These are phyloP conservation scores for Dunckerocampus dactyliophorus DNA, from an alignment of 2,113 vertebrate species.

Conservation along the genomic window DNA sequence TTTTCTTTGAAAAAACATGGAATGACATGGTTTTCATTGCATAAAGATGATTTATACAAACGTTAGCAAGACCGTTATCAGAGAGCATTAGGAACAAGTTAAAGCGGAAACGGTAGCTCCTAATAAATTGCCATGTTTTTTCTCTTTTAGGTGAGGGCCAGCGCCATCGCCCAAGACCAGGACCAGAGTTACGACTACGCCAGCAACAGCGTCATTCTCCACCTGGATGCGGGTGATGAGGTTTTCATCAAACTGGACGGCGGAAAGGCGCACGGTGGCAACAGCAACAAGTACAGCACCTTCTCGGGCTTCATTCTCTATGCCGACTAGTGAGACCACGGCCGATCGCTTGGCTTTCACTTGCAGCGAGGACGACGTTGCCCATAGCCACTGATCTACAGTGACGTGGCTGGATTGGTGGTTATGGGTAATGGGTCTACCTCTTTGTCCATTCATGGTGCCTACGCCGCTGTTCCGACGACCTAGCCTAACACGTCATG, in stretches of 20 bases:
- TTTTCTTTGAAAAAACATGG: too few species aligned
- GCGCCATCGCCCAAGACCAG: constrained; percentile 93
- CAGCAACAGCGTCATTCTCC: constrained; percentile 96
- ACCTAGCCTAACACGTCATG: constrained; percentile 24
- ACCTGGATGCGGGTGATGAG: constrained; percentile 92
- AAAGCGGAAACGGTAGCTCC: too few species aligned
- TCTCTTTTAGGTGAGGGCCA: constrained; percentile 84
- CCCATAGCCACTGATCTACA: constrained; percentile 48
- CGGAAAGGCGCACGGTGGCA: constrained; percentile 94
- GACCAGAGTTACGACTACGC: constrained; percentile 99
- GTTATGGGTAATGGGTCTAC: constrained; percentile 40
- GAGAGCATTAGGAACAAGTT: too few species aligned
- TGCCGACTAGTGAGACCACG: constrained; percentile 79
- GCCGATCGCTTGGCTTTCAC: constrained; percentile 38
- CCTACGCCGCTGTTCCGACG: constrained; percentile 33
- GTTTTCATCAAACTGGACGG: constrained; percentile 96
- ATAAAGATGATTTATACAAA: not conserved
- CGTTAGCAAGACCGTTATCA: too few species aligned
- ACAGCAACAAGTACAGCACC: constrained; percentile 99
- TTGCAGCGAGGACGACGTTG: constrained; percentile 29
- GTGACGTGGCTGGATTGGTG: constrained; percentile 32
- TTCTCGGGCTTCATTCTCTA: constrained; percentile 98
- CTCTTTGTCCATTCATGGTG: constrained; percentile 45
- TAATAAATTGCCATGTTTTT: not conserved
- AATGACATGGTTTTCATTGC: not conserved